Base-by-base conservation (phyloP, 92 coral and sea anemone species). In the Zoanthus sociatus region DNA sequence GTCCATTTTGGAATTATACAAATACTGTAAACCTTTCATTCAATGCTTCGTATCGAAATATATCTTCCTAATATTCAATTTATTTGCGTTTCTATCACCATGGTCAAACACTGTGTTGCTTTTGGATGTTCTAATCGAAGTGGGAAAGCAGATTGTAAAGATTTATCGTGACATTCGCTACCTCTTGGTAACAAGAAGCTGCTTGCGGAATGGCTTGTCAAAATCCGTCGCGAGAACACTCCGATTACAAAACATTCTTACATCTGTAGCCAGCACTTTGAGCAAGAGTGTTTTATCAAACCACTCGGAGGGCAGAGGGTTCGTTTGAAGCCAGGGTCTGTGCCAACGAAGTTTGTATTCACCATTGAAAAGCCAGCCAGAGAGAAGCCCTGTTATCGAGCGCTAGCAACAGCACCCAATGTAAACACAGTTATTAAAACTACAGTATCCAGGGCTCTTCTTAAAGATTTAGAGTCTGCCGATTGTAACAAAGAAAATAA, bases 231-330 rank as follows among this genome's bases (percentile, higher is more conserved):
- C 4, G 68, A 61, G n/a, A n/a, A n/a, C n/a, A n/a, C n/a, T n/a
- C n/a, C n/a, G n/a, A n/a, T n/a, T n/a, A n/a, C n/a, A n/a, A 61
- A 61, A 61, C 68, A 61, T 61, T 61, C 68, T 13, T 61, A 61
- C 68, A 61, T 61, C 68, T 61, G 68, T 13, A 61, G 7, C 20
- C 68, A 61, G 68, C 68, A 61, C 17, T 61, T 61, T 61, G 17
- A 9, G 17, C 44, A 12, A 3, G 44, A 7, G 30, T 30, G 33
- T 20, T 20, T n/a, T 20, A 68, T 68, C 7, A 68, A 68, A 14
- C 73, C 73, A 68, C 44, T 68, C 44, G 42, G 73, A 67, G 73
- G 73, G 26, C 73, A 67, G 2, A 68, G 73, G 44, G 14, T 68
- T 20, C 73, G 44, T 68, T 68, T 68, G 33, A 68, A 68, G 73